Conservation (phyloP, 2,113 vertebrate species). For the Hymenochirus boettgeri region DNA sequence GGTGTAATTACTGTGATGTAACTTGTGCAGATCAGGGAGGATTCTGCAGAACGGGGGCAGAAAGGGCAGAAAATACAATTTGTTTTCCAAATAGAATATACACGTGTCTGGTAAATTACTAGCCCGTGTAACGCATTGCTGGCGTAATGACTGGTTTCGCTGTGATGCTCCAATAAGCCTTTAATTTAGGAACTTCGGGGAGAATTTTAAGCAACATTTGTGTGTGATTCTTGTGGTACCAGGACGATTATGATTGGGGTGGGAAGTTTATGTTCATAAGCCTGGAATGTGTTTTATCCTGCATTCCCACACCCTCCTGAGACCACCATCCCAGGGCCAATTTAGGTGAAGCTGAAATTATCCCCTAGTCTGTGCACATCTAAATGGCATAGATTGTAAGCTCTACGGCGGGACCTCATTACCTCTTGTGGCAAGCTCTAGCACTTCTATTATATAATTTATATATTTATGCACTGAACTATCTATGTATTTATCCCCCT, state of each 20-base stretch:
- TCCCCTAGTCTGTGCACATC: not conserved
- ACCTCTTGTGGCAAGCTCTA: no score
- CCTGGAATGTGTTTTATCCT: not conserved
- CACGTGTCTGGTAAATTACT: constrained; percentile 27
- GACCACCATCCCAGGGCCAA: not conserved
- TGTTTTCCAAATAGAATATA: constrained; percentile 10
- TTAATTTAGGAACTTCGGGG: constrained; percentile 32
- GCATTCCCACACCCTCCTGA: not conserved
- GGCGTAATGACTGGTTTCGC: constrained; percentile 26
- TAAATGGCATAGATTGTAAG: not conserved
- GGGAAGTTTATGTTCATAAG: not conserved
- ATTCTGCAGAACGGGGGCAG: not conserved
- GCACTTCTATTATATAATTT: no score
- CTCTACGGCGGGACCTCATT: no score
- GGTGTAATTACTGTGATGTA: constrained; percentile 12
- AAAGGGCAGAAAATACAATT: constrained; percentile 2
- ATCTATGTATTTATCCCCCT: no score
- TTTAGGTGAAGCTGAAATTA: not conserved
- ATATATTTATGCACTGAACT: no score
- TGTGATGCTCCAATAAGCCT: constrained; percentile 30
- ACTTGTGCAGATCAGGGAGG: constrained; percentile 2
- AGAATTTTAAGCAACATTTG: constrained; percentile 14
- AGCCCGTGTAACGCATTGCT: constrained; percentile 16
- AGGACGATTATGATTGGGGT: constrained; percentile 2
- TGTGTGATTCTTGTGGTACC: constrained; percentile 19